These are phyloP conservation scores for Oscheius myriophilus DNA, from an alignment of 2,888 invertebrate species.

Conservation along the genomic window DNA sequence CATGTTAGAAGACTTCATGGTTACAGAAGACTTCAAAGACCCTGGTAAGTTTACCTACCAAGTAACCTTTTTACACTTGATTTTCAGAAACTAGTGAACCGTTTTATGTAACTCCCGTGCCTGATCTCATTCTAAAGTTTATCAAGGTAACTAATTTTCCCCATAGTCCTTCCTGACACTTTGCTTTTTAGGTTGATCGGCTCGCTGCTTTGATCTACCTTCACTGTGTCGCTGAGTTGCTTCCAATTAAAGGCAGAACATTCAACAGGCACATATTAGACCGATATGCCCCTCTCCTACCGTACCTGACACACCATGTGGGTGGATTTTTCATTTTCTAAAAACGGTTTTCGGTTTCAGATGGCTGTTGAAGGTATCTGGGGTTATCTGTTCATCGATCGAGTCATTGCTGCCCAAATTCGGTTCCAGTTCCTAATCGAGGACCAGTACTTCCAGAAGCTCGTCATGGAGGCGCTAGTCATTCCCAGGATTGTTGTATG, in stretches of 20 bases:
- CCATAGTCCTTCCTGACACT: no score
- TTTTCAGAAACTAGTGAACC: conserved; percentile 17
- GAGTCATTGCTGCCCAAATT: conserved; percentile 9
- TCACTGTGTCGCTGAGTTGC: conserved; percentile 25
- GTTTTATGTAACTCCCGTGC: background rate
- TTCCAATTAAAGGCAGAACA: conserved; percentile 21
- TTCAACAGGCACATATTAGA: conserved; percentile 11
- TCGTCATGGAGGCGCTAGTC: conserved; percentile 8
- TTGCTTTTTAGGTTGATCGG: background rate
- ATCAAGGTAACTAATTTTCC: no score
- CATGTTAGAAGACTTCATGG: conserved; percentile 44
- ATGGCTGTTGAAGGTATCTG: conserved; percentile 26
- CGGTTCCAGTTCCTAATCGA: background rate
- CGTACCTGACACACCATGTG: conserved; percentile 14
- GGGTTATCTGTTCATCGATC: conserved; percentile 27
- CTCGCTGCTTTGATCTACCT: conserved; percentile 27
- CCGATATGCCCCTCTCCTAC: conserved; percentile 12
- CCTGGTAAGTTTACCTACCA: conserved; percentile 9
- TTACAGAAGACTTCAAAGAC: background rate
- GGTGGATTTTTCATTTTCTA: no score
- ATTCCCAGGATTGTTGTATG: conserved; percentile 7
- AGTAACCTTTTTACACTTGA: no score
- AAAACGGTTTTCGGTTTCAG: conserved; percentile 13
- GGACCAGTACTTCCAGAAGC: conserved; percentile 9
- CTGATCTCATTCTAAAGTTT: conserved; percentile 9